Conservation (phyloP, 1,140 invertebrate genomes). For the Tyrophagus putrescentiae region DNA sequence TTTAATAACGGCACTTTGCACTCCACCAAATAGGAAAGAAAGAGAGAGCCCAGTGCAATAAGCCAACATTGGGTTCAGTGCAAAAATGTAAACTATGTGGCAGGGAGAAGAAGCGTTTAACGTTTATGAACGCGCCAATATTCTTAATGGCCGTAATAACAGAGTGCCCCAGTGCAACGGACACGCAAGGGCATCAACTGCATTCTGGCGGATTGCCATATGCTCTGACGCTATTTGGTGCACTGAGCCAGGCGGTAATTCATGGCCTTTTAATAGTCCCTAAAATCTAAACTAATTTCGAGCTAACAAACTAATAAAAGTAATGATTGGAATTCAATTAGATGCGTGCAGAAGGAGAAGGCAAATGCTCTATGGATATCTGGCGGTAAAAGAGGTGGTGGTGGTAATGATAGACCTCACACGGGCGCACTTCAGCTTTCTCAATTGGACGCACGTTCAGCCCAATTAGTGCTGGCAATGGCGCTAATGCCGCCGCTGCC, state of each 20-base stretch:
- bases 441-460: no score
- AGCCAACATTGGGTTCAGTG: neutral
- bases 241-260: constrained; percentile 1
- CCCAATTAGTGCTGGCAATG: no score
- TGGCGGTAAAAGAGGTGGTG: no score
- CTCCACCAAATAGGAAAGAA: no score
- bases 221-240: neutral
- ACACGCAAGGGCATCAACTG: no score
- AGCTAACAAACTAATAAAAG: constrained; percentile 14
- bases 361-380: neutral
- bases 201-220: neutral
- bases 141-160: neutral
- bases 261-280: constrained; percentile 14
- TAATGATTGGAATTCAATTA: constrained; percentile 9
- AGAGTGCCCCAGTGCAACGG: no score
- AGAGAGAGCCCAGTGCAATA: no score
- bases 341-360: neutral
- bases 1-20: constrained; percentile 13
- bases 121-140: neutral
- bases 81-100: neutral
- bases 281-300: constrained; percentile 19
- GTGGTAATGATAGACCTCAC: constrained; percentile 13
- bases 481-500: no score
- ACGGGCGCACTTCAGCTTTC: neutral
- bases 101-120: neutral